phyloP scores from a whole-genome alignment of 1,140 invertebrate species.

The Zaprionus vittiger region DNA sequence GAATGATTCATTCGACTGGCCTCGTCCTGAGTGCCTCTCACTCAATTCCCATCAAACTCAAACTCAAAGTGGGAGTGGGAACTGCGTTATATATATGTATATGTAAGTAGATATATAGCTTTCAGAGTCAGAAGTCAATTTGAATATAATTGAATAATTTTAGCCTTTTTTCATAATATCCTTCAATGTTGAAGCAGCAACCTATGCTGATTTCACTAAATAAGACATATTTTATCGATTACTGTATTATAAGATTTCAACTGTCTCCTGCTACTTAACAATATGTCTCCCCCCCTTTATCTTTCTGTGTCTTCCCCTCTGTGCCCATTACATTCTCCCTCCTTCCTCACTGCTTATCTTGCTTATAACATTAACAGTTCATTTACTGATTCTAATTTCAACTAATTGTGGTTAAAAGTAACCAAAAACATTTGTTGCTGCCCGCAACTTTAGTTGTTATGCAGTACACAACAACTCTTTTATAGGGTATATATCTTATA shows the following conservation, averaged over 20 bases:
- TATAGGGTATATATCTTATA: neutral
- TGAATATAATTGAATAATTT: too few species aligned
- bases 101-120: neutral
- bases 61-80: neutral
- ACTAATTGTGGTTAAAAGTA: constrained; percentile 34
- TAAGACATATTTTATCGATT: too few species aligned
- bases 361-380: constrained; percentile 14
- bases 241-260: too few species aligned
- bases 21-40: constrained; percentile 19
- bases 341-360: neutral
- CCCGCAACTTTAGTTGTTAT: constrained; percentile 50
- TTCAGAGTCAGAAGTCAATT: neutral
- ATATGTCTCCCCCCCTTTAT: neutral
- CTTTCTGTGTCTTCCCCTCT: neutral
- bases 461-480: constrained; percentile 2
- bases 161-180: too few species aligned
- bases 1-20: constrained; percentile 38
- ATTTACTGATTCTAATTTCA: constrained; percentile 41
- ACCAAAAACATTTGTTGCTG: constrained; percentile 44
- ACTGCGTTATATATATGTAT: neutral
- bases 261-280: too few species aligned
- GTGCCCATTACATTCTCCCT: neutral
- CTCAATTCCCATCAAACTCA: constrained; percentile 10
- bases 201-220: too few species aligned
- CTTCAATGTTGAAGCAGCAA: too few species aligned